Conservation (phyloP, 2,888 invertebrate genomes). For the Orchestes rusci region DNA sequence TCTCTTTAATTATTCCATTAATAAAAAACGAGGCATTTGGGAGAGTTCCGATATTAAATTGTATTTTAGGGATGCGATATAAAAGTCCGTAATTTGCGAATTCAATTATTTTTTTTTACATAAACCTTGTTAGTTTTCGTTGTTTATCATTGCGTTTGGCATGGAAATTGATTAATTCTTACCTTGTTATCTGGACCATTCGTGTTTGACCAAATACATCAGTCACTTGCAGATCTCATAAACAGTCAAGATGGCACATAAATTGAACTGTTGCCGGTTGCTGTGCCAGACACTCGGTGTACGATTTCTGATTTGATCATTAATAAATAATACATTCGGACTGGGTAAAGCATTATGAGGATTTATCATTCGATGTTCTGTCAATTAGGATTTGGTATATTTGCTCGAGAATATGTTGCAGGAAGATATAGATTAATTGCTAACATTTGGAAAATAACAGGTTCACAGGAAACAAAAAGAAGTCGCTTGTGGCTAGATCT, state of each 20-base stretch:
- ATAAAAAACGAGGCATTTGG: slow-evolving; percentile 28
- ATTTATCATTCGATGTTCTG: slow-evolving; percentile 6
- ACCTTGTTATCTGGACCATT: not conserved
- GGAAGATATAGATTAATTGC: too few relatives aligned
- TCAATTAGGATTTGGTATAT: not conserved
- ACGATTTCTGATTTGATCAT: slow-evolving; percentile 18
- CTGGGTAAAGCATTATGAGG: slow-evolving; percentile 1
- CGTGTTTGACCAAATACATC: slow-evolving; percentile 4
- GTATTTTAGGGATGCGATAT: slow-evolving; percentile 16
- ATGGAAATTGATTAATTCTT: not conserved
- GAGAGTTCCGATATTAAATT: slow-evolving; percentile 26
- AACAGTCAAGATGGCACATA: slow-evolving; percentile 23
- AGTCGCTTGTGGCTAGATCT: too few relatives aligned
- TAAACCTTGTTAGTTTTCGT: too few relatives aligned
- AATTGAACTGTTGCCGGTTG: slow-evolving; percentile 19
- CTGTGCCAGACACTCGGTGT: slow-evolving; percentile 17
- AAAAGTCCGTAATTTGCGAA: too few relatives aligned
- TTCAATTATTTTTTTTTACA: not conserved
- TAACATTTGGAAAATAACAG: too few relatives aligned
- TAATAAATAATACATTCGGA: slow-evolving; percentile 19
- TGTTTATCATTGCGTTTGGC: too few relatives aligned
- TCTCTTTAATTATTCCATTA: slow-evolving; percentile 30
- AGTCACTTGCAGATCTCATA: slow-evolving; percentile 23
- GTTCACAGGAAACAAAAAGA: too few relatives aligned
- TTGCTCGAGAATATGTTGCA: too few relatives aligned